Evolutionary conservation across 2,888 invertebrate genomes (phyloP), one percentile per base, ranked within the genome.

Genomic region (Lithophane leautieri): DNA sequence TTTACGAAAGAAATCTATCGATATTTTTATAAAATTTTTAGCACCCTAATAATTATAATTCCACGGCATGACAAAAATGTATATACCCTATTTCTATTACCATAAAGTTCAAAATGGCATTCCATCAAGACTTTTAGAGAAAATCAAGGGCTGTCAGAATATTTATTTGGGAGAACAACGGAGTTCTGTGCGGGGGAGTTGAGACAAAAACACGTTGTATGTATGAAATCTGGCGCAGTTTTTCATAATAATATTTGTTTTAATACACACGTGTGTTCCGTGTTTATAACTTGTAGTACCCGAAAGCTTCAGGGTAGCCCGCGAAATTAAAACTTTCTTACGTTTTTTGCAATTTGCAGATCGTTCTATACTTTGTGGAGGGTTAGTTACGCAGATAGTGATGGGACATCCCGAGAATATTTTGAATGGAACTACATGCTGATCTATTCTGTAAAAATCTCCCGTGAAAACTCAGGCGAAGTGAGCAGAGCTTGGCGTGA

Each of bases 171-270:
- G 69, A 70, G 86, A 83, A 89, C 87, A 91, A 89, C 89, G 88
- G 80, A 81, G 65, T 73, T 84, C 89, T 81, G 88, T 89, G 92
- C 89, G 92, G 91, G 91, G 89, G 92, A 89, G 77, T 82, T 61
- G 16, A 77, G 42, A 76, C 62, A 87, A 91, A 90, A 91, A 91
- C 90, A 90, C 86, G 78, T 78, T 14, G 9, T 89, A 89, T 89
- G 89, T 91, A 89, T 87, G 86, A 90, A 92, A 91, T 92, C 89
- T 91, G 90, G 54, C 28, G 40, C 42, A 42, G 85, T 85, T 81
- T 82, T 78, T 61, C 28, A 40, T 62, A 67, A 78, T 56, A 80
- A 63, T 69, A 82, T 79, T 79, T 82, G 52, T 88, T 86, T 85
- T 81, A 78, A 75, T 80, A 79, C 77, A 88, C 90, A 89, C 89